These are phyloP conservation scores for Montipora efflorescens DNA, from an alignment of 64 coral and sea anemone species.

Conservation along the genomic window DNA sequence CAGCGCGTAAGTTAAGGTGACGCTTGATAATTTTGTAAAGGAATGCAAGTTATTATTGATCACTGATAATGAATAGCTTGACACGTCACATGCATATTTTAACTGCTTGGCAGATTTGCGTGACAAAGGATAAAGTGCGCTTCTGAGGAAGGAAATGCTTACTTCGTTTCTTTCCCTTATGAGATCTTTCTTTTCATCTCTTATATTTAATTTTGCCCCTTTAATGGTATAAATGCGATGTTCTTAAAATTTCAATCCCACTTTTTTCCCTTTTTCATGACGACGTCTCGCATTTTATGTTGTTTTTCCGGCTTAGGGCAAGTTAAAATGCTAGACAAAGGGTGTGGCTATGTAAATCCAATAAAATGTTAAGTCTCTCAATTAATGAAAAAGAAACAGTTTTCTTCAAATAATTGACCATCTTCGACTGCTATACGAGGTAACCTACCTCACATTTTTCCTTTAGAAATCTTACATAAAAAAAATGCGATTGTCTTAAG, in stretches of 20 bases:
- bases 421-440: too few species aligned
- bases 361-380: too few species aligned
- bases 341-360: neutral
- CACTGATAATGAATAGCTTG: neutral
- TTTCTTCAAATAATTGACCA: too few species aligned
- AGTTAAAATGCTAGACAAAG: neutral
- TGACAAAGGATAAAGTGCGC: too few species aligned
- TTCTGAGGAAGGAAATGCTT: too few species aligned
- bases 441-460: too few species aligned
- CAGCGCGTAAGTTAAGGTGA: neutral
- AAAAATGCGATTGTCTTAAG: neutral
- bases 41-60: conserved; percentile 35
- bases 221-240: neutral
- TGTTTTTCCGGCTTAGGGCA: neutral
- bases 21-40: neutral
- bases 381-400: too few species aligned
- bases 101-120: too few species aligned
- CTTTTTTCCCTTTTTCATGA: neutral
- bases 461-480: too few species aligned
- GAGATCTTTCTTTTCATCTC: too few species aligned
- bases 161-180: too few species aligned
- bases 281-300: neutral
- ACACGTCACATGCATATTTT: conserved; percentile 29
- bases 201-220: too few species aligned
- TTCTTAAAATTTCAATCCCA: neutral